Conservation (phyloP, 1,140 invertebrate species). For the Drosophila teissieri region DNA sequence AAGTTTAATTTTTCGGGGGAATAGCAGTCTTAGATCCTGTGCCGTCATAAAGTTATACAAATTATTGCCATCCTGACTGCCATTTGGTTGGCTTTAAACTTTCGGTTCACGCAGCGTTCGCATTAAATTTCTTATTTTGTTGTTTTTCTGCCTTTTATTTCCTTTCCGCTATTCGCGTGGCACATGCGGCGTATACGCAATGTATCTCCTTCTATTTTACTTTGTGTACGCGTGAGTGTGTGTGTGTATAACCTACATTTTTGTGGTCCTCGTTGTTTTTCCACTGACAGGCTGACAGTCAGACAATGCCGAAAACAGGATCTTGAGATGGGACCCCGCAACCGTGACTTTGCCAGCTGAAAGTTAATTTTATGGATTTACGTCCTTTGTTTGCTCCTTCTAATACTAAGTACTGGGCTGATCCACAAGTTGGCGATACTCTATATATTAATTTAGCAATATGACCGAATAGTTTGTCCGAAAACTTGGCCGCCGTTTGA, state of each 20-base stretch:
- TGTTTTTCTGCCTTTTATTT: conserved; percentile 53
- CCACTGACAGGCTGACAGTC: conserved; percentile 38
- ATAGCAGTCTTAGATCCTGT: conserved; percentile 13
- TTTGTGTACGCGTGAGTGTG: conserved; percentile 22
- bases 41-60: conserved; percentile 54
- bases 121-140: conserved; percentile 64
- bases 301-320: conserved; percentile 17
- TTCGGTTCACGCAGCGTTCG: conserved; percentile 44
- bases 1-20: conserved; percentile 20
- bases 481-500: conserved; percentile 6
- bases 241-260: conserved; percentile 56
- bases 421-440: conserved; percentile 53
- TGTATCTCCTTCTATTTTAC: conserved; percentile 31
- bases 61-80: conserved; percentile 44
- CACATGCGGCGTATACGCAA: conserved; percentile 64
- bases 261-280: conserved; percentile 48
- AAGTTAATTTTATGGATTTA: conserved; percentile 60
- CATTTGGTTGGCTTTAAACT: conserved; percentile 53
- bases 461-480: conserved; percentile 56
- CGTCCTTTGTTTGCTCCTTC: conserved; percentile 53
- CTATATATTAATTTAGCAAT: conserved; percentile 65
- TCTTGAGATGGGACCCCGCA: conserved; percentile 7
- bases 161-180: conserved; percentile 29
- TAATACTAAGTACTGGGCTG: conserved; percentile 64
- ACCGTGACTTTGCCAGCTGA: conserved; percentile 37